Evolutionary conservation across 1,140 invertebrate species (phyloP), one percentile per base, ranked within the genome.

Genomic region (Sarcophaga bullata): DNA sequence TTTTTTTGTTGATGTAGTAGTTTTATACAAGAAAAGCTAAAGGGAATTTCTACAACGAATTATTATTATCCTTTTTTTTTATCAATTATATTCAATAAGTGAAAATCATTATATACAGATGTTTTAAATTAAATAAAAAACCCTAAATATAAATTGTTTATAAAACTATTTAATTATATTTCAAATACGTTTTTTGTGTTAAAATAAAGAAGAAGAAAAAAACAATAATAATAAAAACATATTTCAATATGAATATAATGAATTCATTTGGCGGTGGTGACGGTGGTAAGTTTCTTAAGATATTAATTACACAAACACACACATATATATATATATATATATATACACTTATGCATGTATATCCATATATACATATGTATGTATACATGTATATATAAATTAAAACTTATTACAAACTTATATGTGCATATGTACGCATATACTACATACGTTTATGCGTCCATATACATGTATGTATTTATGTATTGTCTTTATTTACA

Each of bases 231-330:
- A 37, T 37, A 37, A 17, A 46, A 83, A n/a, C 52, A 81, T 80
- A 80, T 81, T 83, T 81, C 46, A 84, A 87, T 73, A 89, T 89
- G 87, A 89, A 89, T 84, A 89, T 89, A 86, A 82, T 89, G 85
- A 88, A 89, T 84, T 88, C 88, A 84, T 89, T 89, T 83, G 86
- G 87, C 80, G 84, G 86, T 82, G 86, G 86, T 80, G 86, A 86
- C 48, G 85, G 85, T 86, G 87, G 87, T 89, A 84, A 89, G 87
- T 88, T 81, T 81, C 82, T 11, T 78, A 73, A 78, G 50, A 78
- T 50, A 78, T 11, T 52, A 19, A 47, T 52, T 19, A 78, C 15
- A 6, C 17, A 72, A 10, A 72, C 6, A 72, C 62, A 72, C 1
- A 25, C 25, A 37, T 37, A 37, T n/a, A n/a, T n/a, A n/a, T n/a